These are phyloP conservation scores for Halcyon chelicuti DNA, from an alignment of 2,797 vertebrate species.

Conservation along the genomic window DNA sequence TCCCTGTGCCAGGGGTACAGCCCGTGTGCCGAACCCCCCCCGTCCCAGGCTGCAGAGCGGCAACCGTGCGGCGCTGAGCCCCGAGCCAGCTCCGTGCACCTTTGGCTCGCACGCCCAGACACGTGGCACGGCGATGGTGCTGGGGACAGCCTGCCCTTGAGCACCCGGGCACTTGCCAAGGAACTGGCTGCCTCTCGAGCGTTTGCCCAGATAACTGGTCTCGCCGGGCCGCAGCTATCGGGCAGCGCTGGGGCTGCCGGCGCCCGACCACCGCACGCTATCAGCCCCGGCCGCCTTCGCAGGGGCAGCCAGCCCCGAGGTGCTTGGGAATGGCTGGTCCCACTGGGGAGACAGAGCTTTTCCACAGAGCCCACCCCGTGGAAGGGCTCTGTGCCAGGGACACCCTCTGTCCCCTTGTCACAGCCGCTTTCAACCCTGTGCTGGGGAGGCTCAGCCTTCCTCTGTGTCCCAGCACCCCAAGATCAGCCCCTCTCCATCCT, in stretches of 20 bases:
- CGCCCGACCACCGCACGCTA: background rate
- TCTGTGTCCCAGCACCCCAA: accelerated
- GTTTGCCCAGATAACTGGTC: accelerated
- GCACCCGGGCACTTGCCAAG: background rate
- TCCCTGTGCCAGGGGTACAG: too few relatives aligned
- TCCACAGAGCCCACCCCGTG: background rate
- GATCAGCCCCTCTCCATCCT: background rate
- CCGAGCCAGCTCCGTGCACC: background rate
- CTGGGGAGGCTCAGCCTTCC: background rate
- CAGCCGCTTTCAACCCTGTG: accelerated
- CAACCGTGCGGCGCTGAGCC: accelerated
- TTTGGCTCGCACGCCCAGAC: accelerated
- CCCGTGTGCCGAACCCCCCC: accelerated
- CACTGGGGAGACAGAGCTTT: background rate
- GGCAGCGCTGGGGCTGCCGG: accelerated
- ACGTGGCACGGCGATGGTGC: accelerated
- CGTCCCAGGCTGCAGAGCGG: background rate
- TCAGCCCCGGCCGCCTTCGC: background rate
- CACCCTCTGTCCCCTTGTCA: background rate
- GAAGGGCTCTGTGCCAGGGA: background rate
- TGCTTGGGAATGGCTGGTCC: background rate
- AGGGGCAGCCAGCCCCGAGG: background rate
- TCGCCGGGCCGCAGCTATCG: accelerated
- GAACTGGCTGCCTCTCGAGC: accelerated
- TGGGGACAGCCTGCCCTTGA: background rate